These are phyloP conservation scores for Acyrthosiphon pisum DNA, from an alignment of 1,140 invertebrate genomes.

Conservation along the genomic window DNA sequence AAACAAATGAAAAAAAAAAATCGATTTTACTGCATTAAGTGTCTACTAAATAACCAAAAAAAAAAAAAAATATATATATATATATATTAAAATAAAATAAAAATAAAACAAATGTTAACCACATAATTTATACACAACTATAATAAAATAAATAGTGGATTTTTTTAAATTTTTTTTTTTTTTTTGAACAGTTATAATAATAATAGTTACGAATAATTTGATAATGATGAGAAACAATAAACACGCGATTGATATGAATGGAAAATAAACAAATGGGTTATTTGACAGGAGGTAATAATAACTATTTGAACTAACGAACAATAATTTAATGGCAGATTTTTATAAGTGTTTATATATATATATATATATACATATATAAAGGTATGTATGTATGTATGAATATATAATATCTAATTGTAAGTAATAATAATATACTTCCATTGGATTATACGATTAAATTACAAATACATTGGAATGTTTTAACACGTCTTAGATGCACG, in stretches of 20 bases:
- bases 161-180: constrained; percentile 25
- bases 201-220: constrained; percentile 51
- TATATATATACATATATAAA: neutral
- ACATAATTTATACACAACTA: constrained; percentile 57
- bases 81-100: constrained; percentile 47
- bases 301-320: constrained; percentile 52
- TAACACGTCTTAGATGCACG: constrained; percentile 41
- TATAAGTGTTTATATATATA: constrained; percentile 47
- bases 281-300: constrained; percentile 11
- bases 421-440: constrained; percentile 40
- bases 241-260: constrained; percentile 51
- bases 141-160: constrained; percentile 56
- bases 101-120: constrained; percentile 56
- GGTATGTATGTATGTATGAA: constrained; percentile 13
- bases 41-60: constrained; percentile 53
- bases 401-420: constrained; percentile 31
- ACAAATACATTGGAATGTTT: constrained; percentile 55
- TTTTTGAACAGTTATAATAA: constrained; percentile 34
- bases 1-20: constrained; percentile 51
- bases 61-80: constrained; percentile 39
- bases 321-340: constrained; percentile 54
- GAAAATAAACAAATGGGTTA: constrained; percentile 52
- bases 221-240: constrained; percentile 55
- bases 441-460: constrained; percentile 43
- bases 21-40: constrained; percentile 50